Evolutionary conservation across 2,888 invertebrate genomes (phyloP), one percentile per base, ranked within the genome.

Genomic region (Hydrotaea cyrtoneurina): DNA sequence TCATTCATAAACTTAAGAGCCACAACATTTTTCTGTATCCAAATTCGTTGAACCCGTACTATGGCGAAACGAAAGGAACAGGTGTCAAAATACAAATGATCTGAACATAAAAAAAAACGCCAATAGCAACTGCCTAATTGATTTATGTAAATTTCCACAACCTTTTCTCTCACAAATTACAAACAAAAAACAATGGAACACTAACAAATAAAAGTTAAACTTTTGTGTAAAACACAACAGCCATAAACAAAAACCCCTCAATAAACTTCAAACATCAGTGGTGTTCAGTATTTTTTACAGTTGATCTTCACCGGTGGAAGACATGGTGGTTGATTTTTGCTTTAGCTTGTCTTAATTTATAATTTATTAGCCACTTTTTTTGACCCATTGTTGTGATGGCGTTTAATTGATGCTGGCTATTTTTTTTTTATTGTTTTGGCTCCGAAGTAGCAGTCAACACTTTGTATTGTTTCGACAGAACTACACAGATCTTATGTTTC

Each of bases 71-170:
- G 8, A 55, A 55, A 1, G 55, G 11, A 17, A 39, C 57, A 59
- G 53, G 57, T 74, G 57, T 59, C 59, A 74, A 10, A 19, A 39
- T 66, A 46, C 66, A 43, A 66, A 46, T 66, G 15, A 31, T 66
- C 10, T 57, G 39, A 15, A 5, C 39, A 57, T n/a, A 36, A 3
- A 19, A 7, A 19, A 66, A 66, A n/a, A n/a, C n/a, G n/a, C n/a
- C n/a, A n/a, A n/a, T n/a, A n/a, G n/a, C 17, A 66, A 21, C n/a
- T 57, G 13, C 73, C 57, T 74, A 59, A 74, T 43, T 74, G 73
- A 74, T 59, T 74, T 59, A 74, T 74, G 73, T 59, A 43, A 74
- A 59, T 59, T 57, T 46, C 10, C 31, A 10, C 23, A 26, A 31
- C n/a, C n/a, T 31, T 62, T 62, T 31, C 31, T 31, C 7, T 31